A percentile compares a stretch with the other conserved stretches of the same genome.
Conservation (phyloP, 2,888 invertebrate genomes). For the Hipparchia sbordonii region DNA sequence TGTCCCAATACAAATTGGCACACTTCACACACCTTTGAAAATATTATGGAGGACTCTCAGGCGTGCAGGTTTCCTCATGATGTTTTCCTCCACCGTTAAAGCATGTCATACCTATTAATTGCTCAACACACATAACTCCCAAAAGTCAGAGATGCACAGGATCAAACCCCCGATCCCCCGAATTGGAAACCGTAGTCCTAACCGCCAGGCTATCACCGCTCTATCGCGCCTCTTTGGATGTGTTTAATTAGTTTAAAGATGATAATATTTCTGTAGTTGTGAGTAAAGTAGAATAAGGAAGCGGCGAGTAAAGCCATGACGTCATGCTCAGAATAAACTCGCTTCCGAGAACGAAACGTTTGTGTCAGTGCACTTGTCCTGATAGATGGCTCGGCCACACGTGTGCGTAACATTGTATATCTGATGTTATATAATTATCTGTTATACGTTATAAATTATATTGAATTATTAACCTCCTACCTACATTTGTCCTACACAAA, state of each 20-base stretch:
- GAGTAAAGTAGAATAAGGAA: constrained; percentile 37
- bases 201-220: background rate
- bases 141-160: too few species aligned
- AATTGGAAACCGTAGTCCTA: too few species aligned
- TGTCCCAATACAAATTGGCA: too few species aligned
- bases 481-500: too few species aligned
- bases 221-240: background rate
- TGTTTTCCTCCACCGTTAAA: too few species aligned
- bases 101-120: too few species aligned
- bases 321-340: constrained; percentile 77
- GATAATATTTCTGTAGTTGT: constrained; percentile 5
- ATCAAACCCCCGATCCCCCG: too few species aligned
- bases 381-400: constrained; percentile 55
- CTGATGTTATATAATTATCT: constrained; percentile 17
- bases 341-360: constrained; percentile 73
- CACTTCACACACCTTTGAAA: too few species aligned
- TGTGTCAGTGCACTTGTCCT: constrained; percentile 73
- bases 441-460: constrained; percentile 3
- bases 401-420: constrained; percentile 58
- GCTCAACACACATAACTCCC: too few species aligned
- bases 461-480: background rate
- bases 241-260: background rate
- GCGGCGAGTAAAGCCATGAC: constrained; percentile 51
- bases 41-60: too few species aligned
- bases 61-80: too few species aligned